Percentiles rank a stretch among this genome's conserved stretches.
phyloP scores from a whole-genome alignment of 2,113 vertebrate genomes.

The Catharus fuscescens region DNA sequence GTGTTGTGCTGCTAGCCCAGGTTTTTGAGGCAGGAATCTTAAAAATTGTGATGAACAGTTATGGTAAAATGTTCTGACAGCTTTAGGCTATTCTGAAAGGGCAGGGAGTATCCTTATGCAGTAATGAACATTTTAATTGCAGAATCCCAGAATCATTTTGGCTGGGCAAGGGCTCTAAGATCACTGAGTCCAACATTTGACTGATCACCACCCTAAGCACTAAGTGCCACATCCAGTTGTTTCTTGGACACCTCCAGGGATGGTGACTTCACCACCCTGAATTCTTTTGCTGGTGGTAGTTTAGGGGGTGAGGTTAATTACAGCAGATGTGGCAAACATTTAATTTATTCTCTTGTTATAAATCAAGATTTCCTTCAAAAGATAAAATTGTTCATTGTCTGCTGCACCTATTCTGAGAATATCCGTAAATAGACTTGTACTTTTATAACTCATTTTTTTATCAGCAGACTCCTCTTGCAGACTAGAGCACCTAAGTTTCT shows the following conservation, averaged over 20 bases:
- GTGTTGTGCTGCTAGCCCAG: too few species aligned
- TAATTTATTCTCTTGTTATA: background rate
- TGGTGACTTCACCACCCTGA: background rate
- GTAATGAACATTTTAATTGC: background rate
- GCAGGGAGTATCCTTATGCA: background rate
- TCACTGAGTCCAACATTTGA: background rate
- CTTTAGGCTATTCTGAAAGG: background rate
- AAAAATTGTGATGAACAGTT: background rate
- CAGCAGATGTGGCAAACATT: background rate
- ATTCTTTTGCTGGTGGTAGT: background rate
- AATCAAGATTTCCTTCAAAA: background rate
- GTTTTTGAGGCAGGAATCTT: background rate
- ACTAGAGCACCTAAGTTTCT: background rate
- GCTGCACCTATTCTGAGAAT: background rate
- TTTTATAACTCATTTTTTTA: background rate
- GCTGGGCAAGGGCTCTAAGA: background rate
- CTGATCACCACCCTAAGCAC: background rate
- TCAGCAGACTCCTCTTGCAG: background rate
- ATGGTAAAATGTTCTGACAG: background rate
- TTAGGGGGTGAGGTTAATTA: background rate
- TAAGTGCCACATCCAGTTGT: background rate
- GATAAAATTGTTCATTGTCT: rapidly evolving
- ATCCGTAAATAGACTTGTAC: background rate
- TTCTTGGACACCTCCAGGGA: background rate
- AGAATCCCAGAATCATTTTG: background rate